These are phyloP conservation scores for Calyptommatus sinebrachiatus DNA, from an alignment of 2,113 vertebrate genomes.

Conservation along the genomic window DNA sequence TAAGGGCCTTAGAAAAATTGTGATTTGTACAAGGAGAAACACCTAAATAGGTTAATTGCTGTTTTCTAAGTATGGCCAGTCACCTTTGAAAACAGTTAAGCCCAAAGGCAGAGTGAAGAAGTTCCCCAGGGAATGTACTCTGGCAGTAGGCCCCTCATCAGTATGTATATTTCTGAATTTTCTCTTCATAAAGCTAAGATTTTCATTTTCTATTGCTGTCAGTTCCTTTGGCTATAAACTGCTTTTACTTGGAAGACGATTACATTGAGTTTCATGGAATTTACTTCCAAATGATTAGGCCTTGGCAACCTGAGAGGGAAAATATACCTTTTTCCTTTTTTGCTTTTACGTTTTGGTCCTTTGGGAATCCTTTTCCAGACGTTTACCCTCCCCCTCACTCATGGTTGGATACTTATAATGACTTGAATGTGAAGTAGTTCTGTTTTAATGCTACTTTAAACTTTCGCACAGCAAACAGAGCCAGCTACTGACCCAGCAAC, in stretches of 20 bases:
- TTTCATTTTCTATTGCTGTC: neutral
- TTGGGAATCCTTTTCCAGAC: no score
- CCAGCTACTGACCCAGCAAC: constrained; percentile 25
- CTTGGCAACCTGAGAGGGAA: constrained; percentile 4
- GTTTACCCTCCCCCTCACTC: neutral
- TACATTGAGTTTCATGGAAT: neutral
- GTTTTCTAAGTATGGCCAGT: neutral
- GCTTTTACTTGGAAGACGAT: constrained; percentile 9
- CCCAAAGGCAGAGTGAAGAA: neutral
- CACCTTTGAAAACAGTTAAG: neutral
- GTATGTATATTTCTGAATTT: neutral
- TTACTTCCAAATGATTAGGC: neutral
- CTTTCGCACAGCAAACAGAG: constrained; percentile 27
- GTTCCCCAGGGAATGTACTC: neutral
- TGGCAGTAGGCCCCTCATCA: neutral
- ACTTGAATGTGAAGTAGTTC: constrained; percentile 14
- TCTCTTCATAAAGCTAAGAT: neutral
- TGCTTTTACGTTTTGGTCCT: neutral
- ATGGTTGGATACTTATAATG: neutral
- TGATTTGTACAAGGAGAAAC: neutral
- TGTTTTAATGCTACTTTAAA: constrained; percentile 43
- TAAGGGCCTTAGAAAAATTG: neutral
- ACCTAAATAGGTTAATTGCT: neutral
- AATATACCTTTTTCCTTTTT: constrained; percentile 16
- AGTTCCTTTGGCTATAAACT: neutral